phyloP scores from a whole-genome alignment of 2,113 vertebrate genomes.

The Nyctereutes procyonoides region DNA sequence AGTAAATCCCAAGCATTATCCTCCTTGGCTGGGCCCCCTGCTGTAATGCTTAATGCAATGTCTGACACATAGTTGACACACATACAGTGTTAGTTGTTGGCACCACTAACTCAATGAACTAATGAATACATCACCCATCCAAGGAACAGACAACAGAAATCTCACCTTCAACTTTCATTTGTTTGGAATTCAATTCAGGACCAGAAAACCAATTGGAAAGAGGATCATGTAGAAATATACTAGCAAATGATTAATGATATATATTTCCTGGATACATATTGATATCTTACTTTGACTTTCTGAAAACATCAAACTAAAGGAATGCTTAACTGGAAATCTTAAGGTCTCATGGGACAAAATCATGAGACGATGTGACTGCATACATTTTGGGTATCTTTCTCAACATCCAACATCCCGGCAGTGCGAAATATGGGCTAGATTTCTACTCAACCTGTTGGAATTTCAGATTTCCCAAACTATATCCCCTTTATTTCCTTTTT shows the following conservation, averaged over 20 bases:
- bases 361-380: background rate
- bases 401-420: background rate
- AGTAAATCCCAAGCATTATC: constrained; percentile 7
- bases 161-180: constrained; percentile 46
- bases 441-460: background rate
- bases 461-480: constrained; percentile 10
- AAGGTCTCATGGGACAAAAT: background rate
- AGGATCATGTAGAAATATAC: background rate
- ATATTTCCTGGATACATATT: background rate
- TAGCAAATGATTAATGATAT: constrained; percentile 33
- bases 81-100: background rate
- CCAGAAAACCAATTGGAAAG: background rate
- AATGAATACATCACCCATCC: constrained; percentile 14
- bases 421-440: background rate
- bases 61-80: background rate
- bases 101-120: background rate
- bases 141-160: background rate
- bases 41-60: background rate
- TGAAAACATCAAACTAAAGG: constrained; percentile 24
- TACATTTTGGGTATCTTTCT: background rate
- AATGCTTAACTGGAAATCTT: constrained; percentile 37
- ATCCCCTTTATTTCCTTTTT: constrained; percentile 11
- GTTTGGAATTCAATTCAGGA: constrained; percentile 26
- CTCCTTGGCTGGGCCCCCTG: background rate
- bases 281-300: background rate